Conservation (phyloP, 1,140 invertebrate genomes). For the Coenobita brevimanus region DNA sequence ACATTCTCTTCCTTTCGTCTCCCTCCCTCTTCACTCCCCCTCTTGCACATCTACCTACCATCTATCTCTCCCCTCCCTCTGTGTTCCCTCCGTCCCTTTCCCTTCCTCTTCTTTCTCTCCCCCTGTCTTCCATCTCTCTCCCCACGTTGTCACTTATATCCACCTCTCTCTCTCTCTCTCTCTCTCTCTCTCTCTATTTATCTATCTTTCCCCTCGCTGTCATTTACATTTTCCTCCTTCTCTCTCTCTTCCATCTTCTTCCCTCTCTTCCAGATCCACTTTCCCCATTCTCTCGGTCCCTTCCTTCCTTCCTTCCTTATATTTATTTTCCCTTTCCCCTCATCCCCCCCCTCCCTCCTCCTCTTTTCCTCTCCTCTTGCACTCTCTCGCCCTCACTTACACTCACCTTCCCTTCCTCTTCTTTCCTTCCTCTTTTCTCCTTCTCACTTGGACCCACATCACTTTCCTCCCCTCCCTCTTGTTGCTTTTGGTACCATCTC, state of each 20-base stretch:
- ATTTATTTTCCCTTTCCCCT: neutral
- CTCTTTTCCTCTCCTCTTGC: no score
- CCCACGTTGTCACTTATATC: neutral
- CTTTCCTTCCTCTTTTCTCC: neutral
- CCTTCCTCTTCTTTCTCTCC: neutral
- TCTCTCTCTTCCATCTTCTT: no score
- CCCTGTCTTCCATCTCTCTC: neutral
- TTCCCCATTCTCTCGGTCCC: neutral
- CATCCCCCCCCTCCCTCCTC: no score
- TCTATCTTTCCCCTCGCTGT: neutral
- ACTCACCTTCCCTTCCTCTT: neutral
- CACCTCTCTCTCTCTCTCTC: neutral
- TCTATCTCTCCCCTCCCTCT: conserved; percentile 1
- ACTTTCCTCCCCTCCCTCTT: neutral
- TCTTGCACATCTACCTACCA: neutral
- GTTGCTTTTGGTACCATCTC: neutral
- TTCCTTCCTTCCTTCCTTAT: neutral
- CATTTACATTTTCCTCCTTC: neutral
- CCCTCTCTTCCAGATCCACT: no score
- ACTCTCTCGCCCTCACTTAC: no score
- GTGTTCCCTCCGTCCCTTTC: neutral
- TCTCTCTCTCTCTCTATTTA: neutral
- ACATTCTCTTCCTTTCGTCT: neutral
- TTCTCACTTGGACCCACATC: neutral
- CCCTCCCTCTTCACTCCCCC: neutral